These are phyloP conservation scores for Ethmia dodecea DNA, from an alignment of 2,888 invertebrate genomes.

Conservation along the genomic window DNA sequence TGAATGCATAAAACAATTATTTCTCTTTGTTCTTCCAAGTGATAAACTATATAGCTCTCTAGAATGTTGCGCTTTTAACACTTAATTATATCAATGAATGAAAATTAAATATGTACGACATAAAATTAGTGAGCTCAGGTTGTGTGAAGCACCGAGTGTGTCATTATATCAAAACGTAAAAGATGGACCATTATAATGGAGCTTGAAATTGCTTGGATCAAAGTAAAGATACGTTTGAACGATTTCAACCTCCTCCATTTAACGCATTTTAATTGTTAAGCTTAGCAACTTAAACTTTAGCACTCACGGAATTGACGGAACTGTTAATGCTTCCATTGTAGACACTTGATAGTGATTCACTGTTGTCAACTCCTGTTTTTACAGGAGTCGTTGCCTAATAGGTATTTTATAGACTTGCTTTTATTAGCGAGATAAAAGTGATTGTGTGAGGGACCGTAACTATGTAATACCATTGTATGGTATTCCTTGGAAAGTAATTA, in stretches of 20 bases:
- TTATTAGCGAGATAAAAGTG: too few relatives aligned
- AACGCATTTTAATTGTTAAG: conserved; percentile 50
- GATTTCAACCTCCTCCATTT: conserved; percentile 41
- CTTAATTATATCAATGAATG: conserved; percentile 10
- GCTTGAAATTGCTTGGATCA: conserved; percentile 37
- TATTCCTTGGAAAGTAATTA: too few relatives aligned
- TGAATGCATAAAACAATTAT: conserved; percentile 29
- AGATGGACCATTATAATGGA: conserved; percentile 65
- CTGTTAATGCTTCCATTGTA: conserved; percentile 67
- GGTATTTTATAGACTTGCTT: too few relatives aligned
- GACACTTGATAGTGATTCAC: too few relatives aligned
- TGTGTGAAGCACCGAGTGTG: conserved; percentile 57
- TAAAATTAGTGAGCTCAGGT: conserved; percentile 41
- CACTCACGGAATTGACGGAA: conserved; percentile 73
- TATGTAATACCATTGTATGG: too few relatives aligned
- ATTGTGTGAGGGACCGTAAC: too few relatives aligned
- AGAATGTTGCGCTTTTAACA: conserved; percentile 23
- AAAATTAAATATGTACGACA: conserved; percentile 1
- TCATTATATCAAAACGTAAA: conserved; percentile 69
- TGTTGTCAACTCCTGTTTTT: too few relatives aligned
- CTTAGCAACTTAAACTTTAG: conserved; percentile 55
- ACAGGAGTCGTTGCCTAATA: too few relatives aligned
- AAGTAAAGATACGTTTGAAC: conserved; percentile 24
- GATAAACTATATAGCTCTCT: conserved; percentile 21
- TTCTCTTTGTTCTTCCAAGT: conserved; percentile 29